Conservation (phyloP, 2,113 vertebrate species). For the Lutjanus erythropterus region DNA sequence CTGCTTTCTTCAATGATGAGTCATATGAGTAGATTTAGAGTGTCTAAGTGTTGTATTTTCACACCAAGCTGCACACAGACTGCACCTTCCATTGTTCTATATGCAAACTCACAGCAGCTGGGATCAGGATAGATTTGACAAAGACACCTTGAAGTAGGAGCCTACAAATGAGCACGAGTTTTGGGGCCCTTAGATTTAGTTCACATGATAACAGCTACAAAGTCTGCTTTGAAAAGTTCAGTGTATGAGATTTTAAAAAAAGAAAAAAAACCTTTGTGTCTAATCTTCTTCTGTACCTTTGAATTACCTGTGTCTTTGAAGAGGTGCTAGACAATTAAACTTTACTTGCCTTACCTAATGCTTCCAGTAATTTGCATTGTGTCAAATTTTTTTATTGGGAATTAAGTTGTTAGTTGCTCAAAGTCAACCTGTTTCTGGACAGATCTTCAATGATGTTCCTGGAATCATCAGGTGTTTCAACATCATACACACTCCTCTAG, state of each 20-base stretch:
- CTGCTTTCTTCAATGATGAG: conserved; percentile 30
- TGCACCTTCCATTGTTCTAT: background rate
- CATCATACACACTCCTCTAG: too few species aligned
- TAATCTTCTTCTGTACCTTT: background rate
- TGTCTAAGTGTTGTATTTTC: conserved; percentile 18
- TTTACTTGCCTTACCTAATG: background rate
- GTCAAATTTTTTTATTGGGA: too few species aligned
- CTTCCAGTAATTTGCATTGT: background rate
- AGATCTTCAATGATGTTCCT: too few species aligned
- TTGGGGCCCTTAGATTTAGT: background rate
- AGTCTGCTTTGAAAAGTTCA: background rate
- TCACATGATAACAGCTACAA: background rate
- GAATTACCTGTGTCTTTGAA: background rate
- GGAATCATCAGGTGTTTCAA: too few species aligned
- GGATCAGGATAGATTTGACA: background rate
- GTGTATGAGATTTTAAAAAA: background rate
- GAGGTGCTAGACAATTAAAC: background rate
- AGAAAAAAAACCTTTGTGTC: too few species aligned
- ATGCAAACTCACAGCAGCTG: background rate
- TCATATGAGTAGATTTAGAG: conserved; percentile 44
- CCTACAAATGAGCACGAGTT: background rate
- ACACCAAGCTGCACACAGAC: conserved; percentile 19
- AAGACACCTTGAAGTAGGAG: background rate
- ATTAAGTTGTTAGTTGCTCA: too few species aligned
- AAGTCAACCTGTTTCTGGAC: too few species aligned